Evolutionary conservation across 30 jellyfish, hydroid and myxozoan genomes (phyloP), one percentile per base, ranked within the genome.

Genomic region (Pseudorhiza aurosa): DNA sequence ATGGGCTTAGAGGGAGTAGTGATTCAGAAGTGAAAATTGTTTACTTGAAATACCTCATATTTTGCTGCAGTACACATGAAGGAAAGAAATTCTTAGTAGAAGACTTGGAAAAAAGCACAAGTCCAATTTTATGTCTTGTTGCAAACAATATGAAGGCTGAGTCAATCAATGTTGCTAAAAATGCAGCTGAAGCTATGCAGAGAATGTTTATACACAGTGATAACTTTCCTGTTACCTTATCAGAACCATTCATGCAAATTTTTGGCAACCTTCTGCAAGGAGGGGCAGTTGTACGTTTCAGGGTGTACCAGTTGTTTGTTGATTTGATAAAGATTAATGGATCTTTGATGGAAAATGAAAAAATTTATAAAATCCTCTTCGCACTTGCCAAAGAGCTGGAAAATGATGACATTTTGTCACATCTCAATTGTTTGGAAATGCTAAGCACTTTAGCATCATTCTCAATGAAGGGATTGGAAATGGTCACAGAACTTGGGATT

Each of bases 271-370:
- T 70, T 22, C 77, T 81, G 0, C 58, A 53, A 51, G 75, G 70
- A 35, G 56, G 70, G 81, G 77, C 95, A 43, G 55, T 77, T 14
- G 87, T 83, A 14, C 86, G 90, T n/a, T 90, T 83, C 46, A 77
- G 98, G 60, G 90, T 90, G 25, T 90, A 83, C 60, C 96, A 90
- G 50, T 46, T 90, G 9, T 90, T 90, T 70, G 83, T 76, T 14
- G 88, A 82, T 36, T 32, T 77, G 10, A 31, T 83, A 26, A 32
- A 35, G 42, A 26, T 26, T 18, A 71, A 45, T 4, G 25, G 50
- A 8, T 55, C 46, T 21, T n/a, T 70, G 24, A 14, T 68, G 32
- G 30, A 32, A 44, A 58, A 83, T 44, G 12, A 10, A 4, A 7
- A 58, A 7, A 62, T 63, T 15, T 24, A 14, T 26, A 33, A 25